Evolutionary conservation across 1,140 invertebrate species (phyloP).

Genomic region (Megathymus violae): DNA sequence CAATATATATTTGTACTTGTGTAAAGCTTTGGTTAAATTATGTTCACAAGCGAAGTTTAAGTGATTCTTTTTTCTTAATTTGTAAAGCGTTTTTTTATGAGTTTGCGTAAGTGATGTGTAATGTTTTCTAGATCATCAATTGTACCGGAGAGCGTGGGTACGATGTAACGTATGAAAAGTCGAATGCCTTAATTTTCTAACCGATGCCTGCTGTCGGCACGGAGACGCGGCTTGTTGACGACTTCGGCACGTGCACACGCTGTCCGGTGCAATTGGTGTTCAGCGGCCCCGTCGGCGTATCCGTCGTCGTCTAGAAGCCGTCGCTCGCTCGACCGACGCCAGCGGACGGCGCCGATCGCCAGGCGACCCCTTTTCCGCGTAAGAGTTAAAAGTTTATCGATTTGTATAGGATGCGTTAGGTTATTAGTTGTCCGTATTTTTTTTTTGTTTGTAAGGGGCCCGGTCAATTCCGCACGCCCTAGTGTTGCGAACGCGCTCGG

Average conservation of each 20-base stretch:
- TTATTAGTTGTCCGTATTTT: slow-evolving; percentile 25
- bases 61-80: slow-evolving; percentile 40
- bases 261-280: too few species aligned
- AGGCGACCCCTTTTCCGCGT: slow-evolving; percentile 10
- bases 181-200: too few species aligned
- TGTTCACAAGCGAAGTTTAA: slow-evolving; percentile 54
- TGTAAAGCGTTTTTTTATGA: slow-evolving; percentile 44
- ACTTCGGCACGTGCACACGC: too few species aligned
- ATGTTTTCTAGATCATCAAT: neutral
- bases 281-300: neutral
- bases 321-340: neutral
- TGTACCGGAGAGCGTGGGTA: neutral
- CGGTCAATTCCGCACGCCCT: slow-evolving; percentile 49
- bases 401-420: slow-evolving; percentile 69
- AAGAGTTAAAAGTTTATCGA: slow-evolving; percentile 62
- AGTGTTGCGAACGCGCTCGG: slow-evolving; percentile 48
- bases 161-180: too few species aligned
- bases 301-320: too few species aligned
- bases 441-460: slow-evolving; percentile 42
- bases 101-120: slow-evolving; percentile 37
- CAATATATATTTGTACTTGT: slow-evolving; percentile 71
- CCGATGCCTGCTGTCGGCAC: too few species aligned
- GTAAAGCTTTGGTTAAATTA: slow-evolving; percentile 69
- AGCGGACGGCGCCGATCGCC: neutral
- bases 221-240: too few species aligned